Evolutionary conservation across 1,140 invertebrate genomes (phyloP), one percentile per base, ranked within the genome.

Genomic region (Drosophila bifasciata): DNA sequence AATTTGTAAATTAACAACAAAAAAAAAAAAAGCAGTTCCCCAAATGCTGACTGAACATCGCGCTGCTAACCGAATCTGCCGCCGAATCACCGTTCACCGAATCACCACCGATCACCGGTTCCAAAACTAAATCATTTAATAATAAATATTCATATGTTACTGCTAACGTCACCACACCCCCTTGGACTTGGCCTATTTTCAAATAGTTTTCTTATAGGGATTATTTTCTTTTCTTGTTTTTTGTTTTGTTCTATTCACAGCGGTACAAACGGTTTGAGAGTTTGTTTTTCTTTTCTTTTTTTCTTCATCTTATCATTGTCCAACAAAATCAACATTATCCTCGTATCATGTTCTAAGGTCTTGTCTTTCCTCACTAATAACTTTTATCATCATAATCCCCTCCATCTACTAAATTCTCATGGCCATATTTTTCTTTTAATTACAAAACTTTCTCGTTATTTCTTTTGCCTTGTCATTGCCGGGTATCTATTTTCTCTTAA

Each of bases 21-120:
- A n/a, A n/a, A n/a, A n/a, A n/a, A n/a, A n/a, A n/a, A 72, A 73
- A 53, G 40, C 45, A 72, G 43, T 56, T 46, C 46, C 44, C 46
- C 44, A 53, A 67, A 68, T 66, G 64, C 58, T 43, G 48, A 52
- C 41, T 51, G 9, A 58, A 39, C 61, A 67, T 66, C 44, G 25
- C 50, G 21, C 28, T 28, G 28, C 28, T 28, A 28, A 9, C 28
- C 7, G 5, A 6, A 28, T 28, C 28, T 1, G 8, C 3, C 28
- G 28, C 9, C 17, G 23, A 13, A 43, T 55, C 28, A 21, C 60
- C 23, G 53, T 44, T 5, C n/a, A n/a, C n/a, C n/a, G n/a, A n/a
- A n/a, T n/a, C n/a, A n/a, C n/a, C n/a, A n/a, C n/a, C n/a, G n/a
- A n/a, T n/a, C n/a, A n/a, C 58, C 21, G 21, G 21, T 25, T 8